phyloP scores from a whole-genome alignment of 2,113 vertebrate species.

The Tragelaphus buxtoni region DNA sequence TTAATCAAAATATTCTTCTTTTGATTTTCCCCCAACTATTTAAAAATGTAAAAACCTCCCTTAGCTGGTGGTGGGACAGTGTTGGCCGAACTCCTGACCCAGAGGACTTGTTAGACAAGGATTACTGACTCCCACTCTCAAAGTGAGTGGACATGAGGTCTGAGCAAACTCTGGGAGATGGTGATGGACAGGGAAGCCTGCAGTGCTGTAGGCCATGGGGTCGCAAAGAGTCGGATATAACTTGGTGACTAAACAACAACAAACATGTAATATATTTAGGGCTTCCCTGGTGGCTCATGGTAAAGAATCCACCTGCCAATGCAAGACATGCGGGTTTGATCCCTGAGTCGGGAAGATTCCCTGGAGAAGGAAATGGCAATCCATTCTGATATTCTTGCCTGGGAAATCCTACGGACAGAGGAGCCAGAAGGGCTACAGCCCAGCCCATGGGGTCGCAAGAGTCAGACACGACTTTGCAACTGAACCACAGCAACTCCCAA shows the following conservation, averaged over 20 bases:
- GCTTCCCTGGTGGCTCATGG: not conserved
- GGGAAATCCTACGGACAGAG: not conserved
- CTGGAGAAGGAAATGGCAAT: not conserved
- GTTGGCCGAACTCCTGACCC: no score
- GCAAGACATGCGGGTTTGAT: not conserved
- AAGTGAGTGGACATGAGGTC: not conserved
- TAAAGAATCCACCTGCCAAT: not conserved
- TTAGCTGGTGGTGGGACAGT: not conserved
- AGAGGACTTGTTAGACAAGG: not conserved
- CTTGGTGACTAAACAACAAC: not conserved
- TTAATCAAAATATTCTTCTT: not conserved
- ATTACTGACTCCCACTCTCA: not conserved
- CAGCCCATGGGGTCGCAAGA: not conserved
- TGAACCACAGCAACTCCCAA: not conserved
- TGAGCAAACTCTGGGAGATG: not conserved
- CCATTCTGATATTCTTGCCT: not conserved
- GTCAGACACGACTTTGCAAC: not conserved
- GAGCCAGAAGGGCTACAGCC: not conserved
- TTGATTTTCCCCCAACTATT: not conserved
- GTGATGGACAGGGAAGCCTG: not conserved
- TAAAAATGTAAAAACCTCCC: not conserved
- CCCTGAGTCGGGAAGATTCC: not conserved
- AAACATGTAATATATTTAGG: not conserved
- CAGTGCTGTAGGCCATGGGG: not conserved
- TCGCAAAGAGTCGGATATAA: not conserved